Percentiles rank a stretch among this genome's conserved stretches.
phyloP scores from a whole-genome alignment of 2,888 invertebrate species.

The Athalia cordata region DNA sequence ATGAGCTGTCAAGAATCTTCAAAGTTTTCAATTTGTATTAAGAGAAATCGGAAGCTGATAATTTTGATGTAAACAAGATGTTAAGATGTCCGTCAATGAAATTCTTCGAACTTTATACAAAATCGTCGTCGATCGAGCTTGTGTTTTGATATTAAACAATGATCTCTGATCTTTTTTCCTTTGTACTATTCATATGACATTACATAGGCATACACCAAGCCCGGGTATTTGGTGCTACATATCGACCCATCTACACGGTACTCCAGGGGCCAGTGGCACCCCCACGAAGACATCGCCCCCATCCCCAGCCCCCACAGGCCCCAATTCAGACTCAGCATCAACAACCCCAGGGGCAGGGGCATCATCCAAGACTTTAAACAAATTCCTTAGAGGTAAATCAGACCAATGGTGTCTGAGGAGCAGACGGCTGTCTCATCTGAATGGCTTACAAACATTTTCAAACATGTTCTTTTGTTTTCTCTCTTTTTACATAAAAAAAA shows the following conservation, averaged over 20 bases:
- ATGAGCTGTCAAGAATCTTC: neutral
- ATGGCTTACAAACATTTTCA: constrained; percentile 57
- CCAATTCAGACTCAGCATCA: constrained; percentile 51
- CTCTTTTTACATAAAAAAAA: constrained; percentile 42
- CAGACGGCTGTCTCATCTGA: constrained; percentile 58
- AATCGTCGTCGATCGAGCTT: constrained; percentile 1
- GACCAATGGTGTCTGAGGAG: constrained; percentile 55
- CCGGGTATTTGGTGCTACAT: constrained; percentile 73
- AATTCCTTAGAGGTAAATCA: constrained; percentile 70
- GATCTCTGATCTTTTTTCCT: constrained; percentile 42
- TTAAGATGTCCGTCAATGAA: neutral
- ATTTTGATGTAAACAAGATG: neutral
- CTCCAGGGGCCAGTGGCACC: constrained; percentile 67
- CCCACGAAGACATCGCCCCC: constrained; percentile 69
- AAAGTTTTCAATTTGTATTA: neutral
- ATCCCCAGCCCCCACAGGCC: constrained; percentile 55
- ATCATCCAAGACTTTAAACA: constrained; percentile 70
- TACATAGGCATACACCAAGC: constrained; percentile 70
- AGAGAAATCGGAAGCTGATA: neutral
- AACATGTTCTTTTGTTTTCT: constrained; percentile 41
- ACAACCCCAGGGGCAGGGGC: constrained; percentile 60
- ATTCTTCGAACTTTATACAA: constrained; percentile 14
- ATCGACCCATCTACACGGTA: constrained; percentile 71
- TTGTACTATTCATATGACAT: constrained; percentile 46
- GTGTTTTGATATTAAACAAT: constrained; percentile 7